These are phyloP conservation scores for Drosophila mettleri DNA, from an alignment of 2,888 invertebrate species.

Conservation along the genomic window DNA sequence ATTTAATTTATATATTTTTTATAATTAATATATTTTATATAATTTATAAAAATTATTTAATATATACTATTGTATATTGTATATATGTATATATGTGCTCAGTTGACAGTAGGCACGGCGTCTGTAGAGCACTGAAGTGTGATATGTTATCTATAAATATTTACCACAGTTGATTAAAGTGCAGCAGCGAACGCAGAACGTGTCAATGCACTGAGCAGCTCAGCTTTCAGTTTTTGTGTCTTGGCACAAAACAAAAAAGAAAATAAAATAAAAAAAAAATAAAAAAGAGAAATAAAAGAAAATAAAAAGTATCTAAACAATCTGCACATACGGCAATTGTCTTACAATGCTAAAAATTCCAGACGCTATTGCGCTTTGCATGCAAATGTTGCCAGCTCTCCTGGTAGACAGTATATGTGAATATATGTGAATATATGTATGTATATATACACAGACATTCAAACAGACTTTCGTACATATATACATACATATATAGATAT, in stretches of 20 bases:
- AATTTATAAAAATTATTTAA: no score
- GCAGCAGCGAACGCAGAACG: constrained; percentile 3
- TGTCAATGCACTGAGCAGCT: constrained; percentile 12
- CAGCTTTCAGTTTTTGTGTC: constrained; percentile 10
- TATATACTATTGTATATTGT: no score
- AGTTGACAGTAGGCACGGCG: neutral
- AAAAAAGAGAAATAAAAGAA: neutral
- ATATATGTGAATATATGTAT: neutral
- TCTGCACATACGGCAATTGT: constrained; percentile 15
- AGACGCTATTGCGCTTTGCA: constrained; percentile 55
- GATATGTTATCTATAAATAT: constrained; percentile 10
- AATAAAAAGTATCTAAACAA: constrained; percentile 25
- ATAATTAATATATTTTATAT: no score
- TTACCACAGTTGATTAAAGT: constrained; percentile 3
- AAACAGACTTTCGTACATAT: no score
- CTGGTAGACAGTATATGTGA: neutral
- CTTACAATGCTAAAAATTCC: constrained; percentile 51
- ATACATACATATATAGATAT: neutral
- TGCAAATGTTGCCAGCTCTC: constrained; percentile 41
- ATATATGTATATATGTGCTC: neutral
- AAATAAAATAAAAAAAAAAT: neutral
- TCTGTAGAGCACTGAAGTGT: neutral
- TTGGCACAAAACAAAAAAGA: neutral
- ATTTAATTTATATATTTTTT: no score
- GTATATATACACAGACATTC: neutral